phyloP scores from a whole-genome alignment of 2,113 vertebrate genomes.

The Tragulus kanchil region DNA sequence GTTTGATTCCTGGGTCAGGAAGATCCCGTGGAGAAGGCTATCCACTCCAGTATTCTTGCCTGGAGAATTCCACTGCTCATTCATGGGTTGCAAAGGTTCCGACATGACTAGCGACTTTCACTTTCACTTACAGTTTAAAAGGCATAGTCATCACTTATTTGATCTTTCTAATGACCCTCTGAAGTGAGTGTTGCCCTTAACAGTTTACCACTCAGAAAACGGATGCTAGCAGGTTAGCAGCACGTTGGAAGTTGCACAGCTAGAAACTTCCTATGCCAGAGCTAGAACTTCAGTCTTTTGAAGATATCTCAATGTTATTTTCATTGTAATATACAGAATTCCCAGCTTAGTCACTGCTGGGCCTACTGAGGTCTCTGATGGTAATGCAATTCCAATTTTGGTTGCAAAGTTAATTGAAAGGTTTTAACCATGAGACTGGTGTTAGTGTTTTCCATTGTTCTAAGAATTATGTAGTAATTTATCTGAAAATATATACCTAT shows the following conservation, averaged over 20 bases:
- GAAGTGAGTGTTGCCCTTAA: neutral
- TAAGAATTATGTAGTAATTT: slow-evolving; percentile 35
- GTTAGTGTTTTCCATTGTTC: slow-evolving; percentile 51
- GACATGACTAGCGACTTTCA: too few relatives aligned
- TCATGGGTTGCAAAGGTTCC: too few relatives aligned
- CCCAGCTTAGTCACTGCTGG: neutral
- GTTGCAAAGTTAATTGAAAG: slow-evolving; percentile 23
- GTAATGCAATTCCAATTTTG: neutral
- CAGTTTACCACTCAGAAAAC: neutral
- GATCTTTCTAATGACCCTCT: neutral
- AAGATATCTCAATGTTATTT: neutral
- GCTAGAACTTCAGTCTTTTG: neutral
- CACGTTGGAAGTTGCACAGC: neutral
- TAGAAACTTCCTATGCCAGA: neutral
- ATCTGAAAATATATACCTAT: slow-evolving; percentile 23
- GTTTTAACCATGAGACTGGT: slow-evolving; percentile 36
- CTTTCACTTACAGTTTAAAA: neutral
- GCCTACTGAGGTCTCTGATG: neutral
- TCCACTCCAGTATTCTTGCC: too few relatives aligned
- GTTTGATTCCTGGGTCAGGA: too few relatives aligned
- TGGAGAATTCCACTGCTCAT: too few relatives aligned
- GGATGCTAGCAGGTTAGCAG: neutral
- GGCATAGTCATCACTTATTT: neutral
- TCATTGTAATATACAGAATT: neutral
- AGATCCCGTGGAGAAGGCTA: too few relatives aligned